Percentiles rank a stretch among this genome's conserved stretches.
Evolutionary conservation across 2,888 invertebrate genomes (phyloP).

Genomic region (Serripes groenlandicus): DNA sequence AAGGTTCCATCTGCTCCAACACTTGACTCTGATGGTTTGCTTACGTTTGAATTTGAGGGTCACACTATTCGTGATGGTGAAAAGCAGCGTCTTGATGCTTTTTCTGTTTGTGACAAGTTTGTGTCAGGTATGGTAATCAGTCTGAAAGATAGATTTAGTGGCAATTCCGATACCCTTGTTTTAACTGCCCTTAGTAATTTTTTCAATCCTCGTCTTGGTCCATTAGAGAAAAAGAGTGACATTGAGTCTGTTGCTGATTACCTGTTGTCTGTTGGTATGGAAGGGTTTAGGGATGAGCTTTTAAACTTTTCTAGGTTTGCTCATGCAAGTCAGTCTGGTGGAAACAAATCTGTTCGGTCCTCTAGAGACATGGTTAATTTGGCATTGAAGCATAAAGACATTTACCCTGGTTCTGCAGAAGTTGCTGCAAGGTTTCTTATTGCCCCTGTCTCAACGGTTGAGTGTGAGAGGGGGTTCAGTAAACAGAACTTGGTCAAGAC

Average conservation of each 20-base stretch:
- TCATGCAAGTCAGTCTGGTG: neutral
- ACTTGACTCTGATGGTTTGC: conserved; percentile 43
- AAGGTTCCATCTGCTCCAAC: conserved; percentile 43
- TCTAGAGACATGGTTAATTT: conserved; percentile 13
- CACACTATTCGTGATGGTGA: conserved; percentile 62
- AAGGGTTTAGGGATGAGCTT: neutral
- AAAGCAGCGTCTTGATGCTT: conserved; percentile 59
- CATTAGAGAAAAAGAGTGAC: neutral
- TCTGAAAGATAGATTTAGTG: conserved; percentile 48
- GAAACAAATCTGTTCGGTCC: neutral
- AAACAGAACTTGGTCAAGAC: too few species aligned
- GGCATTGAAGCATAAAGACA: neutral
- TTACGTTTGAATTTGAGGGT: conserved; percentile 60
- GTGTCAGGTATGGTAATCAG: conserved; percentile 41
- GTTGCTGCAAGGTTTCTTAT: too few species aligned
- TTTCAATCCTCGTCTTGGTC: conserved; percentile 16
- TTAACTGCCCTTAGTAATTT: conserved; percentile 25
- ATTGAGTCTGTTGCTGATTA: conserved; percentile 18
- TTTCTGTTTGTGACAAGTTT: conserved; percentile 51
- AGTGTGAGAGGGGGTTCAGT: too few species aligned
- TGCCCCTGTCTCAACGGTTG: too few species aligned
- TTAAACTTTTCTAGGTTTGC: conserved; percentile 14
- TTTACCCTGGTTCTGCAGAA: too few species aligned
- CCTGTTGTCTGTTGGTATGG: conserved; percentile 21
- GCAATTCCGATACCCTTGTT: neutral